phyloP scores from a whole-genome alignment of 2,113 vertebrate species.

The Drymodes brunneopygia region DNA sequence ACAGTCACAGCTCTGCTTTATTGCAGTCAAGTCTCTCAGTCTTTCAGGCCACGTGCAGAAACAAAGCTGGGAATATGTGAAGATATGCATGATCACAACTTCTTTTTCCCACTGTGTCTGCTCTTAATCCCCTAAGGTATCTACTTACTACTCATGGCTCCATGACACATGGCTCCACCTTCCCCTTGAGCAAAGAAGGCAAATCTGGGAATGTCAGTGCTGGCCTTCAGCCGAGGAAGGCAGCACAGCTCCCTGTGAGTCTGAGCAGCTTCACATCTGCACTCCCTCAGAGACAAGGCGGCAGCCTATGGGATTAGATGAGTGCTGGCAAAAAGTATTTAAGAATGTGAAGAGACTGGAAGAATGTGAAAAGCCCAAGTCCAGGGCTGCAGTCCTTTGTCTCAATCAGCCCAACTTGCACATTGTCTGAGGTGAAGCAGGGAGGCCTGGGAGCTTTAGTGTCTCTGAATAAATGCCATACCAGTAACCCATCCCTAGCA shows the following conservation, averaged over 20 bases:
- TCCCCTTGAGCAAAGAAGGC: neutral
- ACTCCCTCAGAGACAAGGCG: neutral
- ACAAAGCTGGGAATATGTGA: neutral
- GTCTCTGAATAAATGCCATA: neutral
- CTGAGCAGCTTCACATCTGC: neutral
- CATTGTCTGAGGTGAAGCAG: neutral
- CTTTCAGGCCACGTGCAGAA: neutral
- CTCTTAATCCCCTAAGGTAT: neutral
- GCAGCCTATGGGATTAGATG: neutral
- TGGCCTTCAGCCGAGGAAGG: neutral
- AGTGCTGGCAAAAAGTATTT: neutral
- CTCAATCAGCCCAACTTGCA: neutral
- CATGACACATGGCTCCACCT: neutral
- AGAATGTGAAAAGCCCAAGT: neutral
- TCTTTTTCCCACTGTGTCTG: neutral
- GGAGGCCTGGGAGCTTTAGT: neutral
- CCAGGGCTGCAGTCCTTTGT: neutral
- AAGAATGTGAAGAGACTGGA: neutral
- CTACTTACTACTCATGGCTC: neutral
- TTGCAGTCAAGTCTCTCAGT: neutral
- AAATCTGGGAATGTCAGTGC: neutral
- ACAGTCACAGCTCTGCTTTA: neutral
- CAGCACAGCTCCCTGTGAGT: fast-evolving
- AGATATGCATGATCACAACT: neutral
- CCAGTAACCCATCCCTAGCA: neutral